phyloP scores from a whole-genome alignment of 2,797 vertebrate genomes.

The Paguma larvata region DNA sequence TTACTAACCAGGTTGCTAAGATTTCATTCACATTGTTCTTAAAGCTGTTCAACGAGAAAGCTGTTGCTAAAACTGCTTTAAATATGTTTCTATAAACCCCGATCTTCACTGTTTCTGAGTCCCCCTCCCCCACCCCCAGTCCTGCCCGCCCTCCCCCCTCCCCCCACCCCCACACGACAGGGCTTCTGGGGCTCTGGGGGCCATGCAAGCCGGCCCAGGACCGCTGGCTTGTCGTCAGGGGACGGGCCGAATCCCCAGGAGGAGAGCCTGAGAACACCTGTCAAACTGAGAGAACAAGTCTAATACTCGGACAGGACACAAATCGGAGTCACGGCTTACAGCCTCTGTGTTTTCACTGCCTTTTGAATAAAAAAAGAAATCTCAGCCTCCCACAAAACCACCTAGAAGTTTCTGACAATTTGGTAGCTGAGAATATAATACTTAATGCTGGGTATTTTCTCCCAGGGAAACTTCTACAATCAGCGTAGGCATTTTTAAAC shows the following conservation, averaged over 20 bases:
- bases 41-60: constrained; percentile 90
- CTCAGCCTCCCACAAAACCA: constrained; percentile 70
- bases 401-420: constrained; percentile 74
- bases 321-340: constrained; percentile 66
- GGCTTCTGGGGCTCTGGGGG: constrained; percentile 10
- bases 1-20: constrained; percentile 90
- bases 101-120: constrained; percentile 75
- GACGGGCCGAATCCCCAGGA: constrained; percentile 72
- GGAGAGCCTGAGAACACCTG: constrained; percentile 70
- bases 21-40: constrained; percentile 92
- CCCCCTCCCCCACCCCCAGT: constrained; percentile 70
- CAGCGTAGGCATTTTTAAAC: constrained; percentile 72
- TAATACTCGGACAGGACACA: constrained; percentile 37
- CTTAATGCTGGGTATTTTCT: constrained; percentile 65
- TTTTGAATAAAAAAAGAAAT: constrained; percentile 73
- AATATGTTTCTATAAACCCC: constrained; percentile 86
- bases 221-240: constrained; percentile 63
- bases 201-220: constrained; percentile 47
- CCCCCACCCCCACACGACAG: constrained; percentile 59
- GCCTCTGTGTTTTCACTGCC: constrained; percentile 56
- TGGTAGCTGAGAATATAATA: constrained; percentile 75
- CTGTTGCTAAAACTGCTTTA: constrained; percentile 88
- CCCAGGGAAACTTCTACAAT: constrained; percentile 62
- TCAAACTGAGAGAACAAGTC: constrained; percentile 72
- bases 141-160: constrained; percentile 61